Evolutionary conservation across 2,113 vertebrate genomes (phyloP).

Genomic region (Thunnus maccoyii): DNA sequence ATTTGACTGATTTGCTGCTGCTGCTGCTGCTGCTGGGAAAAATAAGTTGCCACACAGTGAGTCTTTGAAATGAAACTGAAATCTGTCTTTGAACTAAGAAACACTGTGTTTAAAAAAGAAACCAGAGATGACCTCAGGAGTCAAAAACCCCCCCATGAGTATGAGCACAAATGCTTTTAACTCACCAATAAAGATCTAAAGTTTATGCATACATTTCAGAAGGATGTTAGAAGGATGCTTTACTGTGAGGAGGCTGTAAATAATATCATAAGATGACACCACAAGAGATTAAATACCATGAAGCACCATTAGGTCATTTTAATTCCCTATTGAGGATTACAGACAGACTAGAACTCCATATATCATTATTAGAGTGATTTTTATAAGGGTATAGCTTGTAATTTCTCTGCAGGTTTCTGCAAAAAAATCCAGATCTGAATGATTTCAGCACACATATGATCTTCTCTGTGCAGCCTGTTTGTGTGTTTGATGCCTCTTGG

Average conservation of each 20-base stretch:
- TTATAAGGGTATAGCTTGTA: no score
- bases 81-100: not conserved
- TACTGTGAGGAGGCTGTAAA: not conserved
- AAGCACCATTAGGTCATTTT: slow-evolving; percentile 17
- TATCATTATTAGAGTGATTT: not conserved
- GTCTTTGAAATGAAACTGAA: not conserved
- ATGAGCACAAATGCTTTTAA: no score
- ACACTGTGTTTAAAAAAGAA: not conserved
- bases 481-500: not conserved
- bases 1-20: slow-evolving; percentile 3
- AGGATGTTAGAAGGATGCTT: not conserved
- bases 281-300: not conserved
- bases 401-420: not conserved
- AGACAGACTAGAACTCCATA: not conserved
- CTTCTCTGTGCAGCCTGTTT: not conserved
- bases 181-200: no score
- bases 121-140: no score
- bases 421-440: not conserved
- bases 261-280: not conserved
- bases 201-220: not conserved
- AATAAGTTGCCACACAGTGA: not conserved
- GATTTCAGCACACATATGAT: not conserved
- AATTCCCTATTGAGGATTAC: not conserved
- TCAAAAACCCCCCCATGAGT: no score
- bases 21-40: not conserved